Evolutionary conservation across 2,888 invertebrate genomes (phyloP).

Genomic region (Acronicta alni): DNA sequence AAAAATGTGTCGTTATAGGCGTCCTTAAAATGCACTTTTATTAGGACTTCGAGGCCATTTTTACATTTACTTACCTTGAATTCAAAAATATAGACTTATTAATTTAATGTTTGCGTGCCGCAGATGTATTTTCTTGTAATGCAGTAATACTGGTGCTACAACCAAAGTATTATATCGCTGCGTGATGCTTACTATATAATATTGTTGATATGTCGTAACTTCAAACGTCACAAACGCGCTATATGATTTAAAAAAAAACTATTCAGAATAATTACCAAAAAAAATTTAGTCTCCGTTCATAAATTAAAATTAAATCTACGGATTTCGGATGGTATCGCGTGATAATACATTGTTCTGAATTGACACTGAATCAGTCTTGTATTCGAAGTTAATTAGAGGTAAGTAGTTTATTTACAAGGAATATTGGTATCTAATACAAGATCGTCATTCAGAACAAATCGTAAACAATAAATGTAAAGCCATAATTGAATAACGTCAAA

Average conservation of each 20-base stretch:
- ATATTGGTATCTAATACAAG: conserved; percentile 49
- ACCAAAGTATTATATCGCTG: conserved; percentile 29
- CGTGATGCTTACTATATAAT: conserved; percentile 42
- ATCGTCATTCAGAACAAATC: conserved; percentile 35
- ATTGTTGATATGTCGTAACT: conserved; percentile 58
- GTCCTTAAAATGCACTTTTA: conserved; percentile 23
- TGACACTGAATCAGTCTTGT: conserved; percentile 89
- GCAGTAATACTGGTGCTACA: conserved; percentile 2
- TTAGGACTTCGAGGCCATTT: background rate
- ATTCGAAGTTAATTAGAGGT: conserved; percentile 81
- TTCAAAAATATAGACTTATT: conserved; percentile 3
- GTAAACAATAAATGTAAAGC: conserved; percentile 14
- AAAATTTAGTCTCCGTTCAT: conserved; percentile 28
- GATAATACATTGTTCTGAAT: conserved; percentile 77
- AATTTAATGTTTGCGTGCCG: conserved; percentile 16
- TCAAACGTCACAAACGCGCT: conserved; percentile 40
- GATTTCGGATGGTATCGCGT: conserved; percentile 57
- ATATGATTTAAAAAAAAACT: conserved; percentile 15
- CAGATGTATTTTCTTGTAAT: conserved; percentile 7
- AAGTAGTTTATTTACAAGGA: conserved; percentile 83
- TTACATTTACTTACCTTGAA: background rate
- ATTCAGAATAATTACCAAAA: conserved; percentile 6
- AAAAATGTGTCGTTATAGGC: conserved; percentile 23
- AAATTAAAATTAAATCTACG: conserved; percentile 45
- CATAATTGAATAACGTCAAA: conserved; percentile 21